Conservation (phyloP, 2,113 vertebrate species). For the Mormoops blainvillei region DNA sequence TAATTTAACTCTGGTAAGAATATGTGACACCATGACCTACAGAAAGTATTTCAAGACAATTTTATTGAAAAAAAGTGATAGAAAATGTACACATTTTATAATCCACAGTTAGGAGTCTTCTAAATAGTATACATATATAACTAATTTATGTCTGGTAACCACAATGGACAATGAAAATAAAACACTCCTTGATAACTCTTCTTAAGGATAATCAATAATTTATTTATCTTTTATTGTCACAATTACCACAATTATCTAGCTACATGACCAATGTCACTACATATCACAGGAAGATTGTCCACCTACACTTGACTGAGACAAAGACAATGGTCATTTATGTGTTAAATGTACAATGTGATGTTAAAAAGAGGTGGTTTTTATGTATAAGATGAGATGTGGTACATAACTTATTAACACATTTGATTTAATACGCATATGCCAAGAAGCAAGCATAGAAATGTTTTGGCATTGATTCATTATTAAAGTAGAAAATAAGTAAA, state of each 20-base stretch:
- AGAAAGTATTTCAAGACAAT: constrained; percentile 20
- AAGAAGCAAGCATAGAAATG: constrained; percentile 75
- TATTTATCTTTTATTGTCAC: constrained; percentile 91
- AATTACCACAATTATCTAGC: constrained; percentile 90
- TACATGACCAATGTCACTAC: constrained; percentile 91
- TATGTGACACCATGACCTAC: not conserved
- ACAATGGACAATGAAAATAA: constrained; percentile 75
- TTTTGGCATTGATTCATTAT: constrained; percentile 81
- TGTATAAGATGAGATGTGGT: constrained; percentile 74
- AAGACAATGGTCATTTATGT: constrained; percentile 87
- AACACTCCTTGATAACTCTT: constrained; percentile 69
- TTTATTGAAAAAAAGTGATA: constrained; percentile 44
- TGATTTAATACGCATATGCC: constrained; percentile 70
- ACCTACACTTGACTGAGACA: constrained; percentile 90
- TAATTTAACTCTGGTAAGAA: not conserved
- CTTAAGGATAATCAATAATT: constrained; percentile 91
- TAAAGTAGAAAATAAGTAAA: constrained; percentile 84
- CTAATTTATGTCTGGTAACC: constrained; percentile 48
- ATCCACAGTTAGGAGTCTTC: constrained; percentile 40
- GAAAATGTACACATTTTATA: constrained; percentile 46
- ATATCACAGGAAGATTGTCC: constrained; percentile 86
- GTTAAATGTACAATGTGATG: constrained; percentile 86
- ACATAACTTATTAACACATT: constrained; percentile 71
- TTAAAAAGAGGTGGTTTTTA: constrained; percentile 75
- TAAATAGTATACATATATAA: constrained; percentile 52